Evolutionary conservation across 2,797 vertebrate species (phyloP).

Genomic region (Muraenolepis orangiensis): DNA sequence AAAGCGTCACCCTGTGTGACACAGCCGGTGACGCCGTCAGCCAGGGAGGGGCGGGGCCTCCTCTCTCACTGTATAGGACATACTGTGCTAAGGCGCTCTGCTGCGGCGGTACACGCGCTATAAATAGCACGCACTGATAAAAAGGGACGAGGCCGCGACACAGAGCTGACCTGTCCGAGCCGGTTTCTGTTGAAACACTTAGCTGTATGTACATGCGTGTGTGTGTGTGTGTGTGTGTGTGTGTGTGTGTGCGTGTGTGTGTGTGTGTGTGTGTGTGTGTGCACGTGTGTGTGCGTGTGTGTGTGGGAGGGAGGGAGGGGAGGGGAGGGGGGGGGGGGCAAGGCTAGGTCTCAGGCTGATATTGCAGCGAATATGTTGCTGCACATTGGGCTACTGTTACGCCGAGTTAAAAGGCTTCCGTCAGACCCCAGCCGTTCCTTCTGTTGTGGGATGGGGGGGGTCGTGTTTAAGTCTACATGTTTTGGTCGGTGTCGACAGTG

Average conservation of each 20-base stretch:
- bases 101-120: constrained; percentile 61
- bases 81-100: constrained; percentile 55
- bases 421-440: not conserved
- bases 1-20: no score
- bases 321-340: no score
- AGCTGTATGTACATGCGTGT: no score
- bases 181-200: constrained; percentile 45
- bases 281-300: no score
- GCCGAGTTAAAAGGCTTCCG: not conserved
- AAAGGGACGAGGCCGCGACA: constrained; percentile 25
- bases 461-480: not conserved
- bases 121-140: constrained; percentile 69
- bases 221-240: no score
- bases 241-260: no score
- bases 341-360: not conserved
- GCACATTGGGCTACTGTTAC: not conserved
- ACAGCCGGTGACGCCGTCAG: constrained; percentile 46
- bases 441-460: no score
- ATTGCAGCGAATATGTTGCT: not conserved
- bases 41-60: no score
- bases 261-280: no score
- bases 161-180: constrained; percentile 43
- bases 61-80: constrained; percentile 65
- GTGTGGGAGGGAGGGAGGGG: not conserved
- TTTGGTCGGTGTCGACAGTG: no score